Base-by-base conservation (phyloP, 1,140 invertebrate species). In the Epicauta chinensis region DNA sequence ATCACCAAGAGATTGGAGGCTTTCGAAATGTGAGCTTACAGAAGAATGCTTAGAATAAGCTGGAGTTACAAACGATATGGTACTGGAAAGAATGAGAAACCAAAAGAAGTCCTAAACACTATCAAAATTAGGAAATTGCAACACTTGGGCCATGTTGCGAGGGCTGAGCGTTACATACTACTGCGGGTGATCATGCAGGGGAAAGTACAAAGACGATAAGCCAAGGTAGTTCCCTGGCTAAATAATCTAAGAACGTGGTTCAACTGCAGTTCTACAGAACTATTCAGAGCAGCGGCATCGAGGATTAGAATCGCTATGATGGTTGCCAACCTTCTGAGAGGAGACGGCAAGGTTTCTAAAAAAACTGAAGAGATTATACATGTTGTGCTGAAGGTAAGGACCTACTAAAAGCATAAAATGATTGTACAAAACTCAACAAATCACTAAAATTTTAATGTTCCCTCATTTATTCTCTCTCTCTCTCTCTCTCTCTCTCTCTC, bases 221-320 rank as follows among this genome's bases (percentile, higher is more conserved):
- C 29, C n/a, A 16, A 11, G 51, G 43, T 9, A 16, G 12, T 30
- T 2, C 42, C 48, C 11, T 50, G 48, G 48, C 30, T 50, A 7
- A 38, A 14, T 2, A 50, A 50, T 38, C 17, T 50, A 38, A 41
- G 48, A 29, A 6, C 36, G 17, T 45, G 43, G 43, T 41, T 34
- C 32, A 16, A 35, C 30, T 34, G 32, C 13, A 34, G 51, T 30
- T 45, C 31, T 32, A 30, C 40, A n/a, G n/a, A n/a, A n/a, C n/a
- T n/a, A n/a, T n/a, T n/a, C n/a, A n/a, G n/a, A n/a, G n/a, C n/a
- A n/a, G n/a, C n/a, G n/a, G n/a, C n/a, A n/a, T n/a, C n/a, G n/a
- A n/a, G n/a, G n/a, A n/a, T n/a, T n/a, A 30, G 40, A 53, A 53
- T 53, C 15, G 51, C 44, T 34, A 32, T 53, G 51, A 34, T 46